Evolutionary conservation across 2,888 invertebrate species (phyloP).

Genomic region (Strigamia transsilvanica): DNA sequence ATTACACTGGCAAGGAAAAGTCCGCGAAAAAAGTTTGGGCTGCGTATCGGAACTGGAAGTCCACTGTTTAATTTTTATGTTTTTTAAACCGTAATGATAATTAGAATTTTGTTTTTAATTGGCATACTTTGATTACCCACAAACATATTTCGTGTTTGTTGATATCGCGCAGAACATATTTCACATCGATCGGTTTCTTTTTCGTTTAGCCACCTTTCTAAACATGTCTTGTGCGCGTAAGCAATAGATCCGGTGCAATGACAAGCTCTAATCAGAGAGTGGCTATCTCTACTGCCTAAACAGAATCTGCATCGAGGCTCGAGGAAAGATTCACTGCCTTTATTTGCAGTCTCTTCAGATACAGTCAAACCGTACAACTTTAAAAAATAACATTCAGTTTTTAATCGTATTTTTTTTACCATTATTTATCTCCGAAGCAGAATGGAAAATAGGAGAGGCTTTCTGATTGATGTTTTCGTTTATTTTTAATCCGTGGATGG

Average conservation of each 20-base stretch:
- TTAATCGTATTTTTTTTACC: neutral
- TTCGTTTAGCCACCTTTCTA: neutral
- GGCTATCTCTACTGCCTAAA: neutral
- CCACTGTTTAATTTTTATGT: neutral
- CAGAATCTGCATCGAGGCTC: slow-evolving; percentile 10
- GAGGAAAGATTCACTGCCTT: neutral
- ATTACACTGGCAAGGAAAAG: neutral
- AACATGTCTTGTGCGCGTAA: neutral
- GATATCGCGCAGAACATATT: neutral
- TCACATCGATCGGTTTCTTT: slow-evolving; percentile 1
- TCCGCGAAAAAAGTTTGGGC: neutral
- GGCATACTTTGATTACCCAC: neutral
- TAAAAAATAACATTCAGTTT: neutral
- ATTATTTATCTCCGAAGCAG: neutral
- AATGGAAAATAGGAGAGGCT: neutral
- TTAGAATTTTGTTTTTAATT: neutral
- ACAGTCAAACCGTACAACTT: neutral
- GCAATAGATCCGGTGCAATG: slow-evolving; percentile 3
- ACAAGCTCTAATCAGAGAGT: neutral
- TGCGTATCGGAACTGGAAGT: neutral
- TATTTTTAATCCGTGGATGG: neutral
- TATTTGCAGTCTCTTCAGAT: neutral
- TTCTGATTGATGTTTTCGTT: neutral
- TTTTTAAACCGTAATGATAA: neutral
- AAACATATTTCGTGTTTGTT: neutral